Conservation (phyloP, 1,140 invertebrate species). For the Pemphigus obesinymphae region DNA sequence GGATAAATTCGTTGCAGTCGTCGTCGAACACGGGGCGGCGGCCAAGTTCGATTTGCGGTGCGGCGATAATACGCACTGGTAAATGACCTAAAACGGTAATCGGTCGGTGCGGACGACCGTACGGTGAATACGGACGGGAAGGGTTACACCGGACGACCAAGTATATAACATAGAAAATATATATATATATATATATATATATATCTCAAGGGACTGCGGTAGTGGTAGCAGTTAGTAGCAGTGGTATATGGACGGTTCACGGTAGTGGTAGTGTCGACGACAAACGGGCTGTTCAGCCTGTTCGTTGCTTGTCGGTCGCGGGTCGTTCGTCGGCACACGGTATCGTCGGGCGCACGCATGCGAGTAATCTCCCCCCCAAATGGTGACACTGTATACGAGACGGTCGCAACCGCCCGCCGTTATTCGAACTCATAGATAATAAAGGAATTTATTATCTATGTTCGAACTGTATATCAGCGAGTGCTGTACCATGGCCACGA, state of each 20-base stretch:
- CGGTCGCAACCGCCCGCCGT: not conserved
- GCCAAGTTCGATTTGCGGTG: not conserved
- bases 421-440: too few relatives aligned
- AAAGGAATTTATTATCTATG: too few relatives aligned
- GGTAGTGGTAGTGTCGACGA: not conserved
- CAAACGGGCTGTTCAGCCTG: not conserved
- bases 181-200: not conserved
- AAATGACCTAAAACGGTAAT: constrained; percentile 39
- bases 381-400: not conserved
- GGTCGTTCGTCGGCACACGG: not conserved
- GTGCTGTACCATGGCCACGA: too few relatives aligned
- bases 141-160: not conserved
- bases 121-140: constrained; percentile 14
- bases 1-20: too few relatives aligned
- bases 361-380: not conserved
- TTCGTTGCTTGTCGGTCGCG: not conserved
- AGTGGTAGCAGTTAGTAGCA: too few relatives aligned
- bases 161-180: not conserved
- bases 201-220: not conserved
- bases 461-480: too few relatives aligned
- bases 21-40: not conserved
- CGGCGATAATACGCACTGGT: not conserved
- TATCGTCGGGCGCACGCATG: too few relatives aligned
- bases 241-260: too few relatives aligned
- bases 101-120: constrained; percentile 12